Evolutionary conservation across 1,140 invertebrate species (phyloP), one percentile per base, ranked within the genome.

Genomic region (Scylla paramamosain): DNA sequence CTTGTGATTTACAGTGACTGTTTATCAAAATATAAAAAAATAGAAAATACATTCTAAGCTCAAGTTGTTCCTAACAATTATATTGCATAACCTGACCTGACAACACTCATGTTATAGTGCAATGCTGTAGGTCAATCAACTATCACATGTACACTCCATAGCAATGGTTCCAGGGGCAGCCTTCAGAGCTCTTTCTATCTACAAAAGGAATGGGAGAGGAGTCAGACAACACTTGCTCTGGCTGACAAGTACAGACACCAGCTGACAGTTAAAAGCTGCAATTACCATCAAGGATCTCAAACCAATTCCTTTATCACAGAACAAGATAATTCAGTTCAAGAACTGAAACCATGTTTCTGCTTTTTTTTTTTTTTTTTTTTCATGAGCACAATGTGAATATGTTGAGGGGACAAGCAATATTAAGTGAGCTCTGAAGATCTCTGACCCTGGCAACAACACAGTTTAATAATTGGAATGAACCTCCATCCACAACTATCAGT

Each of bases 11-110:
- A 88, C 31, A 88, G 28, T 89, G 20, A 83, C 77, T 89, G 28
- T 82, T n/a, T 88, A 52, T 28, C n/a, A n/a, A 91, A 48, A 84
- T 93, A 93, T 39, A 93, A 93, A 77, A 39, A 77, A 77, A 20
- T 77, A 77, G 12, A 77, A 77, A 93, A 82, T 93, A 93, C 67
- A 82, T 39, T 84, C 82, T 45, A 32, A 84, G 77, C 82, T 8
- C 67, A 93, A 20, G 46, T 83, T 84, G 46, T n/a, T 93, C 32
- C 67, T 39, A 83, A 46, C 32, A 82, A 39, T 39, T 32, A 32
- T 83, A 39, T 67, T 39, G 83, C 77, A 32, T 93, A 83, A 83
- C 77, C 39, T 45, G n/a, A 93, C 77, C 32, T 32, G 31, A 28
- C 59, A 93, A 32, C 91, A 92, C 28, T 77, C 77, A 91, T 59